Evolutionary conservation across 2,113 vertebrate species (phyloP).

Genomic region (Ciconia maguari): DNA sequence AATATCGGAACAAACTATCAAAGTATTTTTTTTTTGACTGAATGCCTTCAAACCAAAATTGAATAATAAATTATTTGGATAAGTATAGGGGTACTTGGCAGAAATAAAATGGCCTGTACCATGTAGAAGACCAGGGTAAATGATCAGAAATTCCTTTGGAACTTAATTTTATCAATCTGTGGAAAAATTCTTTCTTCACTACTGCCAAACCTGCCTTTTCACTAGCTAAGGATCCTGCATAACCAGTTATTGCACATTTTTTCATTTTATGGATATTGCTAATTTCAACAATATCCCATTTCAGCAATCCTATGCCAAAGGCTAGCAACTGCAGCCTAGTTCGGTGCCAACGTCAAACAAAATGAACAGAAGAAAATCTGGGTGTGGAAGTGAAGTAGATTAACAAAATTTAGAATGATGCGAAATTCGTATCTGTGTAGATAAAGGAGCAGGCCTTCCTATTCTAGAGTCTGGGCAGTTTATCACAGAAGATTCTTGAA

Average conservation of each 20-base stretch:
- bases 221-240: background rate
- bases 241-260: background rate
- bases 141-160: background rate
- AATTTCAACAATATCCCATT: background rate
- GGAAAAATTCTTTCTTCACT: background rate
- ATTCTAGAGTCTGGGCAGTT: background rate
- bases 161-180: background rate
- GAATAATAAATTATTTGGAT: background rate
- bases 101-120: background rate
- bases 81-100: background rate
- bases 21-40: background rate
- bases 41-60: background rate
- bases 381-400: background rate
- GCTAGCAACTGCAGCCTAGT: background rate
- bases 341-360: background rate
- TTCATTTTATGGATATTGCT: background rate
- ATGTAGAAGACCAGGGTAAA: background rate
- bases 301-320: background rate
- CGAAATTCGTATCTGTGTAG: background rate
- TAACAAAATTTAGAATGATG: background rate
- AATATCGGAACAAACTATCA: background rate
- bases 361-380: background rate
- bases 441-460: background rate
- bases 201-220: background rate
- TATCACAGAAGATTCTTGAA: background rate